Base-by-base conservation (phyloP, 2,888 invertebrate genomes). In the Eilema griseolum region DNA sequence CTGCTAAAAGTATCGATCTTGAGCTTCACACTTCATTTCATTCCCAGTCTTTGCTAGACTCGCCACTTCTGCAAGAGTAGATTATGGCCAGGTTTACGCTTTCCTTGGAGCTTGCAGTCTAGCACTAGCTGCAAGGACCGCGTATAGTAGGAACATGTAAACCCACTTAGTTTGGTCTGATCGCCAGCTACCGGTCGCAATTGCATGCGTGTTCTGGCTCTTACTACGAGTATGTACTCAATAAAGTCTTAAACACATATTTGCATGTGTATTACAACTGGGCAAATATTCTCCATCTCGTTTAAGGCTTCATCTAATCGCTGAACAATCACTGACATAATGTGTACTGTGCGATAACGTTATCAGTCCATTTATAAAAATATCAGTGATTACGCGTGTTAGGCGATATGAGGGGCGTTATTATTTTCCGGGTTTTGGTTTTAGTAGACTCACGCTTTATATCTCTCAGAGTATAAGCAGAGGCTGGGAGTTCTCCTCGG, bases 291-390 rank as follows among this genome's bases (percentile, higher is more conserved):
- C 37, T 66, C 59, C 65, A 20, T 33, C 56, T 65, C 33, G n/a
- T 41, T 61, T 12, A 33, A 23, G 46, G 46, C 14, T 67, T 33
- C 26, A n/a, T 61, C 20, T 67, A 52, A 60, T 61, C 67, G n/a
- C 33, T 24, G 60, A 70, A 60, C 67, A 60, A 75, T 76, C 74
- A 65, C 62, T 82, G 79, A 79, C 78, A 72, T 79, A 78, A 81
- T 82, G 74, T 79, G 79, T 75, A 66, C 71, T 73, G 62, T 69
- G 52, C 71, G 83, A 81, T 82, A 79, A 66, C 69, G 67, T 71
- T 81, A 81, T 79, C 78, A 75, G 57, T 74, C 46, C 71, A 82
- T 74, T 65, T 74, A 74, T 78, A 68, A 75, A 72, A 66, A 64
- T 61, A 41, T 70, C 57, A 62, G 66, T 61, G 67, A 63, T 28